Base-by-base conservation (phyloP, 2,888 invertebrate species). In the Acleris laterana region DNA sequence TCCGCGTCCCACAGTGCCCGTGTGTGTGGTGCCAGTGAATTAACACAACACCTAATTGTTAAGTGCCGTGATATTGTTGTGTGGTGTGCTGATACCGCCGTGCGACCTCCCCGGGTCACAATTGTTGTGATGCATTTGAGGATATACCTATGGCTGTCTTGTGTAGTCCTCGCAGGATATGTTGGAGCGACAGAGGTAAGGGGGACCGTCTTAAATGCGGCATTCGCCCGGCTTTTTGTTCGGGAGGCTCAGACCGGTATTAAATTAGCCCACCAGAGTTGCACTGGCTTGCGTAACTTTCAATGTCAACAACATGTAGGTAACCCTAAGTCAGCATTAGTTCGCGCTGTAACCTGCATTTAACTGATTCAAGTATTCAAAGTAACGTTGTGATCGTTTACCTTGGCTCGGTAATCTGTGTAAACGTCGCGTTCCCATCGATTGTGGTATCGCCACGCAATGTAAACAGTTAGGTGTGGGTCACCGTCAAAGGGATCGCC, bases 181-280 rank as follows among this genome's bases (percentile, higher is more conserved):
- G 95, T 95, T 91, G 94, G 95, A 93, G 95, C 95, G 90, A 94
- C 94, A 93, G 95, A 95, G 95, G 96, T 96, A 94, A 95, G 95
- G 93, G 89, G 87, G 85, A 83, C 85, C 85, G 87, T 90, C 89
- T 90, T 89, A 85, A 87, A 87, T 84, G 84, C 90, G 87, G 87
- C 87, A 84, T 83, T 88, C 77, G 79, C 79, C 86, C 87, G 89
- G 88, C 87, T 88, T 90, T 90, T 89, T 88, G 87, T 90, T 76
- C 74, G 74, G 77, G 75, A 79, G 70, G 67, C 68, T 62, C 69
- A 71, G 74, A 75, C 78, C 72, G 73, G 75, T 77, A 75, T 78
- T 73, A 72, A 71, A 68, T 68, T 63, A 71, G 68, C 69, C 75
- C 74, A 75, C 68, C 70, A 77, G 77, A 83, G 77, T 81, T 82